Conservation (phyloP, 92 coral and sea anemone species). For the Isaurus tuberculatus region DNA sequence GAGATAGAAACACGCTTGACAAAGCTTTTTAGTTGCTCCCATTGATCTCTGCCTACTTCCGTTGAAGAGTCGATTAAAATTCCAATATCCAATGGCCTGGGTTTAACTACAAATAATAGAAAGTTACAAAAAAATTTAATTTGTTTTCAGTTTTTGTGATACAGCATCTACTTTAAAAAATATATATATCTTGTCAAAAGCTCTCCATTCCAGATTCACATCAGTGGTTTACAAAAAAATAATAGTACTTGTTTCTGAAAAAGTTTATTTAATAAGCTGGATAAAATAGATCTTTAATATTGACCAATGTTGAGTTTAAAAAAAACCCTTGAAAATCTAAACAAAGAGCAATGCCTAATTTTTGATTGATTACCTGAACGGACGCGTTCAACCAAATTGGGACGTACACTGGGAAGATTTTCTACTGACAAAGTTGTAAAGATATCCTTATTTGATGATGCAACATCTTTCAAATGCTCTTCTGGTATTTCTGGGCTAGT, state of each 20-base stretch:
- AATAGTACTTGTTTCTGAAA: too few species aligned
- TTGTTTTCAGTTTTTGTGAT: not conserved
- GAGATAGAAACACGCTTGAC: conserved; percentile 66
- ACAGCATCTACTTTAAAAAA: not conserved
- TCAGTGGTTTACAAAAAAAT: too few species aligned
- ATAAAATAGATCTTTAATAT: too few species aligned
- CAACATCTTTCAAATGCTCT: not conserved
- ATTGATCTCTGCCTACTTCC: conserved; percentile 65
- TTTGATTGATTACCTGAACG: conserved; percentile 27
- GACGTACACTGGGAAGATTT: conserved; percentile 8
- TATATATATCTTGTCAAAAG: not conserved
- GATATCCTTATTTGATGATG: not conserved
- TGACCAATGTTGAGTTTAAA: too few species aligned
- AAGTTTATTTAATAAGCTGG: too few species aligned
- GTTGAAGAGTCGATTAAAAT: conserved; percentile 79
- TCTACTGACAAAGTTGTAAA: not conserved
- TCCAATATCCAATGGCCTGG: conserved; percentile 79
- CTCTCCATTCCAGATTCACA: not conserved
- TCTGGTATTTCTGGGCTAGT: conserved; percentile 47
- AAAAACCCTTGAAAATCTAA: not conserved
- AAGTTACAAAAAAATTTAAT: not conserved
- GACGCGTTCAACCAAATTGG: conserved; percentile 28
- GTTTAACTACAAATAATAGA: conserved; percentile 53
- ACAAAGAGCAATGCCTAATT: not conserved
- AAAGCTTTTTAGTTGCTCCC: conserved; percentile 50